A percentile compares a stretch with the other conserved stretches of the same genome.
These are phyloP conservation scores for Pocillopora verrucosa DNA, from an alignment of 64 coral and sea anemone genomes.

Conservation along the genomic window DNA sequence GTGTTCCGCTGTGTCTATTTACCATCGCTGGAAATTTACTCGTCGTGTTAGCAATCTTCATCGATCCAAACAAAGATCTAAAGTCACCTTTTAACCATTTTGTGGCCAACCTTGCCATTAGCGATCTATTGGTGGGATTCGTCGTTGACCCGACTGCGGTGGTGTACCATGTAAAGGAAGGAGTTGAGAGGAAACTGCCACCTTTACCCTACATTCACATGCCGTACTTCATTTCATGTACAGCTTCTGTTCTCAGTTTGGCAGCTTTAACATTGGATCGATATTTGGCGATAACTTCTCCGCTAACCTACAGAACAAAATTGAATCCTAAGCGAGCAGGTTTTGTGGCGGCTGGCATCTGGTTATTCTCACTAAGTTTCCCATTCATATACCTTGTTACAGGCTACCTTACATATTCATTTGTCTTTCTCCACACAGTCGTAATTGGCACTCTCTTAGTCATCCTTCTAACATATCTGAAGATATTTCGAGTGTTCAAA, in stretches of 20 bases:
- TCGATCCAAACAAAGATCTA: constrained; percentile 77
- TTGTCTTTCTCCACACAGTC: constrained; percentile 79
- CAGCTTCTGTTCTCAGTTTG: constrained; percentile 85
- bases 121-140: constrained; percentile 68
- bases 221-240: constrained; percentile 81
- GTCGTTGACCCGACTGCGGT: constrained; percentile 66
- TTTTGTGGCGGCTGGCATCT: constrained; percentile 59
- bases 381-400: constrained; percentile 72
- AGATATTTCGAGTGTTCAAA: constrained; percentile 67
- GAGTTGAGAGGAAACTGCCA: background rate
- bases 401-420: constrained; percentile 63
- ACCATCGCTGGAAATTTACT: constrained; percentile 79
- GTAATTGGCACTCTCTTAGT: constrained; percentile 66
- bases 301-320: constrained; percentile 56
- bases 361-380: constrained; percentile 65
- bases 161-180: constrained; percentile 62
- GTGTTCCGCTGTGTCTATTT: constrained; percentile 32
- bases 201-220: constrained; percentile 39
- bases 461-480: constrained; percentile 75
- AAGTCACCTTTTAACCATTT: constrained; percentile 80
- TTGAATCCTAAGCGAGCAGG: constrained; percentile 59
- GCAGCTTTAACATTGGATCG: constrained; percentile 86
- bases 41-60: constrained; percentile 68
- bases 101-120: constrained; percentile 72
- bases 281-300: constrained; percentile 72